A percentile compares a stretch with the other conserved stretches of the same genome.
These are phyloP conservation scores for Reinhardtius hippoglossoides DNA, from an alignment of 2,113 vertebrate genomes.

Conservation along the genomic window DNA sequence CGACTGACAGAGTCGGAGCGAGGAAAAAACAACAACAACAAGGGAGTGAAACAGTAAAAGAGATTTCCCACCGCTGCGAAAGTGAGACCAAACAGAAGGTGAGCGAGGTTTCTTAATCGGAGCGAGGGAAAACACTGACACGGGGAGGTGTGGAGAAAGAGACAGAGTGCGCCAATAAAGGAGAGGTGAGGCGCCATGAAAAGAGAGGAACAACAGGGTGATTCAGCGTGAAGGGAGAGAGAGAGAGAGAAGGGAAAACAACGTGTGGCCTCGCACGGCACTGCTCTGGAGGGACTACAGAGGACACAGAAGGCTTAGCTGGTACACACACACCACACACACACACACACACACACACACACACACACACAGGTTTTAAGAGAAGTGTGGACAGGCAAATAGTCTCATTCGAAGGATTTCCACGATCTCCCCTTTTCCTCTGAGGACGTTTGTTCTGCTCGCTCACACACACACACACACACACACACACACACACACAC, in stretches of 20 bases:
- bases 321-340: not conserved
- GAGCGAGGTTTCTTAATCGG: conserved; percentile 62
- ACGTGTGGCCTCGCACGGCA: conserved; percentile 66
- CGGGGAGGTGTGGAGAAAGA: conserved; percentile 69
- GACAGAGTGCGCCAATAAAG: conserved; percentile 56
- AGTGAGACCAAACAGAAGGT: conserved; percentile 50
- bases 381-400: conserved; percentile 32
- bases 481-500: conserved; percentile 23
- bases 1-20: conserved; percentile 40
- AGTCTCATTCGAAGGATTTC: conserved; percentile 46
- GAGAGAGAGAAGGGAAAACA: conserved; percentile 64
- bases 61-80: conserved; percentile 65
- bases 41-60: conserved; percentile 40
- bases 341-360: conserved; percentile 5
- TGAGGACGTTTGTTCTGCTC: conserved; percentile 33
- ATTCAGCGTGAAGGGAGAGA: conserved; percentile 70
- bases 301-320: conserved; percentile 35
- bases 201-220: conserved; percentile 70
- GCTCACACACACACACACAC: conserved; percentile 15
- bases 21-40: conserved; percentile 7
- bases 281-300: conserved; percentile 52
- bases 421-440: conserved; percentile 43
- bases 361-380: conserved; percentile 21
- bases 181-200: conserved; percentile 63
- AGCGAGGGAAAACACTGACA: conserved; percentile 60